A percentile compares a stretch with the other conserved stretches of the same genome.
Conservation (phyloP, 2,113 vertebrate genomes). For the Tenrec ecaudatus region DNA sequence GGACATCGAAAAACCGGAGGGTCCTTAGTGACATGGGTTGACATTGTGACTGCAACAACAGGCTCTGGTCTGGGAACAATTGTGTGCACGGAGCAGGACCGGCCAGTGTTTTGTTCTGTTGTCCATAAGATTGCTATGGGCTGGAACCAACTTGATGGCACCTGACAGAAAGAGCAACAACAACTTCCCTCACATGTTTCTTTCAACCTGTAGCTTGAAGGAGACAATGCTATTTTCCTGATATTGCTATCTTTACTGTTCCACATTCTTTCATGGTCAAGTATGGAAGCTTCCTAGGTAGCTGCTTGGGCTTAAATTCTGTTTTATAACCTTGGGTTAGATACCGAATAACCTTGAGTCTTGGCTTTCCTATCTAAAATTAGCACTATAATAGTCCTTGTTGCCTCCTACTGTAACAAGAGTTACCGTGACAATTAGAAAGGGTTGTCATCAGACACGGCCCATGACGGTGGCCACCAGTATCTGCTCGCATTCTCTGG, state of each 20-base stretch:
- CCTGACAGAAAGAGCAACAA: too few relatives aligned
- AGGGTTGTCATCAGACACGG: neutral
- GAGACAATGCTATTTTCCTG: neutral
- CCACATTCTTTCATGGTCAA: neutral
- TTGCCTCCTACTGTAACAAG: neutral
- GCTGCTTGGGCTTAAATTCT: neutral
- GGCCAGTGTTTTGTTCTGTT: too few relatives aligned
- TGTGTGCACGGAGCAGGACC: too few relatives aligned
- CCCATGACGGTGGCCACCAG: neutral
- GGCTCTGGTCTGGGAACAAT: too few relatives aligned
- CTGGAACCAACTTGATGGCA: too few relatives aligned
- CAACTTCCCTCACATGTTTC: neutral
- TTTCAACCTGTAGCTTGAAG: neutral
- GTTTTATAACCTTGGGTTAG: neutral
- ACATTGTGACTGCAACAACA: too few relatives aligned
- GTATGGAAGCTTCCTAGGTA: neutral
- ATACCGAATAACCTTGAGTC: neutral
- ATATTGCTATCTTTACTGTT: neutral
- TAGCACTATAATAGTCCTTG: neutral
- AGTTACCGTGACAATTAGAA: neutral
- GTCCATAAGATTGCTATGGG: too few relatives aligned
- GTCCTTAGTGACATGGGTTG: too few relatives aligned
- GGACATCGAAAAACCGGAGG: too few relatives aligned
- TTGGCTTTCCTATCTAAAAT: neutral
- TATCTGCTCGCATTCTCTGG: neutral